Conservation (phyloP, 2,797 vertebrate species). For the Pangasius larnaudii region DNA sequence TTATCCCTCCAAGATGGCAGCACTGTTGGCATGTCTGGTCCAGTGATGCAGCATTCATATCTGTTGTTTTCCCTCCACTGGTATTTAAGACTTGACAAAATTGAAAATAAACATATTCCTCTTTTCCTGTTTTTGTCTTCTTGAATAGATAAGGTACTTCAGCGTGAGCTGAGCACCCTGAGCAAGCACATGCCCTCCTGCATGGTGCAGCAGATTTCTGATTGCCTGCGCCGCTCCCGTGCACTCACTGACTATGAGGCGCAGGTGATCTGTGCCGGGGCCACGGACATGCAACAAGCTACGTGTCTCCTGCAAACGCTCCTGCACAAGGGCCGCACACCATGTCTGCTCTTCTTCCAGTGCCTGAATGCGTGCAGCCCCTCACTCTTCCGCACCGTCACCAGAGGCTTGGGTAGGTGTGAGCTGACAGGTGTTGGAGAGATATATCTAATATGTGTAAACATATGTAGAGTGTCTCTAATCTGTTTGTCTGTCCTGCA, state of each 20-base stretch:
- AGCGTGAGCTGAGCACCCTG: conserved; percentile 42
- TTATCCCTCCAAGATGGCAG: neutral
- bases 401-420: conserved; percentile 58
- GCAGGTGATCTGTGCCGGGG: conserved; percentile 56
- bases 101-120: neutral
- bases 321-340: conserved; percentile 59
- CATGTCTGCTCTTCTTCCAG: conserved; percentile 65
- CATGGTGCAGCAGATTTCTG: conserved; percentile 54
- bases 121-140: neutral
- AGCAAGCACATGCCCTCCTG: conserved; percentile 50
- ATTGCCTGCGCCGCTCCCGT: conserved; percentile 38
- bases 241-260: conserved; percentile 57
- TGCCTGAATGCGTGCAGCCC: conserved; percentile 56
- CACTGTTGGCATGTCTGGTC: neutral
- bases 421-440: neutral
- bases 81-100: neutral
- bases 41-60: neutral
- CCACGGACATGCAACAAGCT: conserved; percentile 54
- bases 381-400: conserved; percentile 42
- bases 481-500: conserved; percentile 24
- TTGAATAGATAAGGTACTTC: conserved; percentile 52
- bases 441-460: neutral
- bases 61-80: neutral
- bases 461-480: neutral
- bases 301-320: conserved; percentile 59